A percentile compares a stretch with the other conserved stretches of the same genome.
Evolutionary conservation across 2,888 invertebrate species (phyloP).

Genomic region (Philopedon plagiatum): DNA sequence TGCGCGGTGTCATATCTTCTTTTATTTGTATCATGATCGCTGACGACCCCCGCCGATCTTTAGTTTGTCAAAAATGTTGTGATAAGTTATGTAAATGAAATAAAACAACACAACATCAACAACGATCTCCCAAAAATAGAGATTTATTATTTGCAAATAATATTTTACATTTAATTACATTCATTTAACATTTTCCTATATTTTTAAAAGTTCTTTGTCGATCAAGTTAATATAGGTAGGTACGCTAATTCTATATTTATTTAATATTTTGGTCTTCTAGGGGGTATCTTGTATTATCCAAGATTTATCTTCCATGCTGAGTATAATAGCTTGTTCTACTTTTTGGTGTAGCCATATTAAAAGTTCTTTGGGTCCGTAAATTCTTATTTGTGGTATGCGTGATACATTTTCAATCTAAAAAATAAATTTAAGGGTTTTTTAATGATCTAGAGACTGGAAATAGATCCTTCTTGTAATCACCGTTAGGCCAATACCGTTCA

Average conservation of each 20-base stretch:
- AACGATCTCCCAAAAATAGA: constrained; percentile 42
- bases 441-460: no score
- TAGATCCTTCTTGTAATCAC: no score
- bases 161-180: constrained; percentile 43
- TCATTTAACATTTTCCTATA: constrained; percentile 1
- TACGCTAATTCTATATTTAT: no score
- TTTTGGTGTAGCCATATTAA: constrained; percentile 81
- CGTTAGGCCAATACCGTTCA: no score
- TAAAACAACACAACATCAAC: constrained; percentile 25
- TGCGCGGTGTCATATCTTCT: no score
- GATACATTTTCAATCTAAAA: constrained; percentile 61
- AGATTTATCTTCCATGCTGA: constrained; percentile 81
- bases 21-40: no score
- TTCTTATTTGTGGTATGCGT: constrained; percentile 60
- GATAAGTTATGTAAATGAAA: not conserved
- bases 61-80: no score
- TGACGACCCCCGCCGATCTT: no score
- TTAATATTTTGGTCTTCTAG: not conserved
- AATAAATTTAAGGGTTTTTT: constrained; percentile 23
- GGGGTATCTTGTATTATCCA: constrained; percentile 65
- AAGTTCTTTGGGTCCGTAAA: constrained; percentile 76
- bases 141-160: constrained; percentile 44
- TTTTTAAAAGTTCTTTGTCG: not conserved
- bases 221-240: no score
- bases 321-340: constrained; percentile 82